phyloP scores from a whole-genome alignment of 2,797 vertebrate species.

The Macroramphosus scolopax region DNA sequence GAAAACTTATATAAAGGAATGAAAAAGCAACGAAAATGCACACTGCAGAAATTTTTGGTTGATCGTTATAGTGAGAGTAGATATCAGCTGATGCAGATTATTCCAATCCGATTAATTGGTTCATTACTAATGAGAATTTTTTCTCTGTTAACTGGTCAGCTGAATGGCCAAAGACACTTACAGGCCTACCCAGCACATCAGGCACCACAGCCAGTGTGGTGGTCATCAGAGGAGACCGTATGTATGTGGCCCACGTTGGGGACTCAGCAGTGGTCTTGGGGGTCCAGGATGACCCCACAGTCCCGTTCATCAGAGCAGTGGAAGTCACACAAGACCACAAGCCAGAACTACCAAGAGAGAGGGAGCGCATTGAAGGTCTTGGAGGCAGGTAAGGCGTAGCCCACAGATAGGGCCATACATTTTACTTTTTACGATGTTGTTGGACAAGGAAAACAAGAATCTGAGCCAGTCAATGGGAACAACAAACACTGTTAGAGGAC shows the following conservation, averaged over 20 bases:
- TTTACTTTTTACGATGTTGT: too few species aligned
- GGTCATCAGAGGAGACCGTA: constrained; percentile 88
- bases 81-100: too few species aligned
- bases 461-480: too few species aligned
- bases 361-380: constrained; percentile 92
- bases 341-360: constrained; percentile 91
- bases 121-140: too few species aligned
- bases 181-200: constrained; percentile 92
- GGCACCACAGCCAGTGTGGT: constrained; percentile 95
- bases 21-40: too few species aligned
- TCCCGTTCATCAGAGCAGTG: constrained; percentile 86
- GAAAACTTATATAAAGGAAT: too few species aligned
- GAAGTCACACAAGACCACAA: constrained; percentile 97
- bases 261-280: constrained; percentile 95
- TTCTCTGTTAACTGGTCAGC: constrained; percentile 73
- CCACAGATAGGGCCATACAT: too few species aligned
- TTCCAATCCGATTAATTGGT: too few species aligned
- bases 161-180: constrained; percentile 96
- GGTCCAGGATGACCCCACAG: constrained; percentile 89
- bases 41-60: too few species aligned
- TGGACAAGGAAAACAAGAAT: too few species aligned
- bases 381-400: constrained; percentile 93
- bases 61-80: too few species aligned
- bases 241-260: constrained; percentile 95
- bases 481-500: too few species aligned